A percentile compares a stretch with the other conserved stretches of the same genome.
Conservation (phyloP, 1,140 invertebrate genomes). For the Zaprionus inermis region DNA sequence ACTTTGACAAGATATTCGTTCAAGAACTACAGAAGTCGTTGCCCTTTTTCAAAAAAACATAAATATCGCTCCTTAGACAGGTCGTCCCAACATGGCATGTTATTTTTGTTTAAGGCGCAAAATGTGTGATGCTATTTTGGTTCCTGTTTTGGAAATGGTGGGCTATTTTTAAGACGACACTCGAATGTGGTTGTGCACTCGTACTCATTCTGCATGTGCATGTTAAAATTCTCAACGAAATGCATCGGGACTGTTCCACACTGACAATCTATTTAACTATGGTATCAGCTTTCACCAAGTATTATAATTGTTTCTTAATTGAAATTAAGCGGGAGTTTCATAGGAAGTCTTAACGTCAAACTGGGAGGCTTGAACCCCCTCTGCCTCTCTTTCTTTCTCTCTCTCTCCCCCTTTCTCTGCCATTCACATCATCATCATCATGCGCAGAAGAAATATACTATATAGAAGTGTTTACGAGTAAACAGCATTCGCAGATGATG, state of each 20-base stretch:
- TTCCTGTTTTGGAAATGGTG: conserved; percentile 46
- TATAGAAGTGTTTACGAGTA: neutral
- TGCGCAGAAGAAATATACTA: neutral
- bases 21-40: conserved; percentile 59
- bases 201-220: conserved; percentile 14
- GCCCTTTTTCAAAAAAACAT: conserved; percentile 65
- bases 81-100: conserved; percentile 34
- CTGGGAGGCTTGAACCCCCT: neutral
- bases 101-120: conserved; percentile 67
- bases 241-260: conserved; percentile 1
- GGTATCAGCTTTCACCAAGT: conserved; percentile 44
- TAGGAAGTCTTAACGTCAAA: neutral
- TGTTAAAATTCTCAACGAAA: conserved; percentile 11
- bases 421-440: too few species aligned
- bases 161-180: conserved; percentile 41
- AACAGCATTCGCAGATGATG: conserved; percentile 15
- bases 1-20: conserved; percentile 28
- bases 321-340: conserved; percentile 15
- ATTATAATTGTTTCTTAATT: conserved; percentile 68
- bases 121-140: conserved; percentile 53
- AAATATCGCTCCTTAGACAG: conserved; percentile 42
- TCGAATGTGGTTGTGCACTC: conserved; percentile 20
- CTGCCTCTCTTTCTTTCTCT: neutral
- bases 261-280: neutral
- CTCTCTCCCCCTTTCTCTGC: neutral